These are phyloP conservation scores for Spinus pinus DNA, from an alignment of 2,797 vertebrate species.

Conservation along the genomic window DNA sequence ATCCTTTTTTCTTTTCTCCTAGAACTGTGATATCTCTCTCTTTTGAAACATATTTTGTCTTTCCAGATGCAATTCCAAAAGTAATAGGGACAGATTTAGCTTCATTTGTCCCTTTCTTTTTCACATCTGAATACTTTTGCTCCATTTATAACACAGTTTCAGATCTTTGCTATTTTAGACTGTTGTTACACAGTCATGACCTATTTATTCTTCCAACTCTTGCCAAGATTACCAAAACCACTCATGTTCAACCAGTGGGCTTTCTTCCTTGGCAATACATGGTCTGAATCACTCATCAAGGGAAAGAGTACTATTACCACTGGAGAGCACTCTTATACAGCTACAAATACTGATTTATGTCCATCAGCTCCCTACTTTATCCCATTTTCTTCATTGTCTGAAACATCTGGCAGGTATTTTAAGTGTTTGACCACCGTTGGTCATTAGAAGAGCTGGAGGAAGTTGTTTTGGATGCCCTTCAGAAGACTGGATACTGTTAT, in stretches of 20 bases:
- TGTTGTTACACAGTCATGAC: neutral
- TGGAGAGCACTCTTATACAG: slow-evolving; percentile 48
- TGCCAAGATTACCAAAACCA: neutral
- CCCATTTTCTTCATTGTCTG: neutral
- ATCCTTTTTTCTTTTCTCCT: neutral
- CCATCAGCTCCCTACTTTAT: neutral
- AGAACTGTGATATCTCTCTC: neutral
- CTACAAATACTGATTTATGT: neutral
- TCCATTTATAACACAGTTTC: neutral
- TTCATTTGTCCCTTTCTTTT: neutral
- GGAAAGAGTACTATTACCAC: slow-evolving; percentile 8
- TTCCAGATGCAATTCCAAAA: neutral
- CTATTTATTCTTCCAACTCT: neutral
- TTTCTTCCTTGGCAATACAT: neutral
- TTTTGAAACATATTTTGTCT: neutral
- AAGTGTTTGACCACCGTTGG: neutral
- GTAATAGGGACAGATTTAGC: neutral
- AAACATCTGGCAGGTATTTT: neutral
- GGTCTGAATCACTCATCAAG: neutral
- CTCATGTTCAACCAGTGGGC: neutral
- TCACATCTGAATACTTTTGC: neutral
- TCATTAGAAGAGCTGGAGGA: neutral
- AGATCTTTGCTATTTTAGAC: neutral
- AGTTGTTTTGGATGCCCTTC: neutral
- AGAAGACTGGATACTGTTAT: neutral